A percentile compares a stretch with the other conserved stretches of the same genome.
phyloP scores from a whole-genome alignment of 2,888 invertebrate species.

The Yponomeuta sedellus region DNA sequence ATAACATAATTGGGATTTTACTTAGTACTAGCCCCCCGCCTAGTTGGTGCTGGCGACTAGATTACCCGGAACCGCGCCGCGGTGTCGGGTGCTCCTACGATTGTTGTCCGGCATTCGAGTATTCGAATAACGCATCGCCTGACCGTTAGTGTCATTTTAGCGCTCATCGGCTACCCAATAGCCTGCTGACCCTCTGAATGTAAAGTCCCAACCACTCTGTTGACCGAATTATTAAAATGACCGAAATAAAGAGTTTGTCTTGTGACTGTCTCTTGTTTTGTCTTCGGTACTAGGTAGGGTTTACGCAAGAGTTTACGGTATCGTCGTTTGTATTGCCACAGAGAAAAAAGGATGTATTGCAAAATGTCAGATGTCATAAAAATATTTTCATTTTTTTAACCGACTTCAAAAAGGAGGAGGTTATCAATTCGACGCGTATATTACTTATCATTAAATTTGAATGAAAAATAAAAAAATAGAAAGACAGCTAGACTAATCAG shows the following conservation, averaged over 20 bases:
- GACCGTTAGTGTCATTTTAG: constrained; percentile 22
- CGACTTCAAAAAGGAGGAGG: too few species aligned
- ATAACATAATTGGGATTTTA: constrained; percentile 10
- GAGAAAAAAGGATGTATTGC: too few species aligned
- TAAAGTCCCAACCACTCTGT: too few species aligned
- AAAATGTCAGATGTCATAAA: too few species aligned
- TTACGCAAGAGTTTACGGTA: too few species aligned
- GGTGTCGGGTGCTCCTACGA: constrained; percentile 33
- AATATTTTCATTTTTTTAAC: too few species aligned
- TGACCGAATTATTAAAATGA: background rate
- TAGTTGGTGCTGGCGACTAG: constrained; percentile 35
- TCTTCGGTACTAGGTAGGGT: background rate
- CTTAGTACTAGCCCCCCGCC: constrained; percentile 35
- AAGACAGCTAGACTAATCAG: too few species aligned
- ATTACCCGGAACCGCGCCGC: constrained; percentile 47
- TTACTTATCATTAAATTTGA: too few species aligned
- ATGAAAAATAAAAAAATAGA: too few species aligned
- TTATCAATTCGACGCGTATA: too few species aligned
- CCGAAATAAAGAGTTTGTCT: background rate
- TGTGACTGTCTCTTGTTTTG: background rate
- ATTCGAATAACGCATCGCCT: constrained; percentile 19
- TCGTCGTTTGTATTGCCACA: too few species aligned
- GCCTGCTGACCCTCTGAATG: background rate
- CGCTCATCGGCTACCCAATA: constrained; percentile 18
- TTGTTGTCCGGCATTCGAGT: constrained; percentile 25